Percentiles rank a stretch among this genome's conserved stretches.
Conservation (phyloP, 2,113 vertebrate genomes). For the Lutjanus erythropterus region DNA sequence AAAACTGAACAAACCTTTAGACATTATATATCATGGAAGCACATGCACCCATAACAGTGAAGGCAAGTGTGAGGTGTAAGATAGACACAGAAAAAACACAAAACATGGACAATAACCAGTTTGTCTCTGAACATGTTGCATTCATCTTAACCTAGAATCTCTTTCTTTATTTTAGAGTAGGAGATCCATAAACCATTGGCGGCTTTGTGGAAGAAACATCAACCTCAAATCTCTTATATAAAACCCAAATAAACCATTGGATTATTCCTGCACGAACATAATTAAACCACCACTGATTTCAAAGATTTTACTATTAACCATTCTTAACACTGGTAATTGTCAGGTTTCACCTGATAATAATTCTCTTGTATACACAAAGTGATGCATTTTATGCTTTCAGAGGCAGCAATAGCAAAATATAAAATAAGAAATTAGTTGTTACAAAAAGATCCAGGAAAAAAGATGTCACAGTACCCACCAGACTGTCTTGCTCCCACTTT, state of each 20-base stretch:
- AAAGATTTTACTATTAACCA: background rate
- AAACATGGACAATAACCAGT: background rate
- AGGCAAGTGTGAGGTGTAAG: background rate
- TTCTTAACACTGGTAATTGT: background rate
- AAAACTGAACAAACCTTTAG: slow-evolving; percentile 11
- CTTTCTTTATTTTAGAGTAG: background rate
- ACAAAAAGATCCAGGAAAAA: background rate
- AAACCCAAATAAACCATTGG: background rate
- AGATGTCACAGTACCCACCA: background rate
- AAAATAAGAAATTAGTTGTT: background rate
- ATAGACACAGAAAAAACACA: background rate
- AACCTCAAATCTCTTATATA: background rate
- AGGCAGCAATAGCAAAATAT: background rate
- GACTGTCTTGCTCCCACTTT: background rate
- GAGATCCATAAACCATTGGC: background rate
- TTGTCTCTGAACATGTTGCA: background rate
- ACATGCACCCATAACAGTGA: slow-evolving; percentile 35
- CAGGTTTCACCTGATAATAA: background rate
- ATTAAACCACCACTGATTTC: background rate
- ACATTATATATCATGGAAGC: slow-evolving; percentile 43
- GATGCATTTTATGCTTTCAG: background rate
- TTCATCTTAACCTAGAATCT: background rate
- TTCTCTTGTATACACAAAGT: background rate
- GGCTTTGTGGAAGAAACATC: background rate
- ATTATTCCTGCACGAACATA: background rate